Conservation (phyloP, 2,797 vertebrate genomes). For the Gastrophryne carolinensis region DNA sequence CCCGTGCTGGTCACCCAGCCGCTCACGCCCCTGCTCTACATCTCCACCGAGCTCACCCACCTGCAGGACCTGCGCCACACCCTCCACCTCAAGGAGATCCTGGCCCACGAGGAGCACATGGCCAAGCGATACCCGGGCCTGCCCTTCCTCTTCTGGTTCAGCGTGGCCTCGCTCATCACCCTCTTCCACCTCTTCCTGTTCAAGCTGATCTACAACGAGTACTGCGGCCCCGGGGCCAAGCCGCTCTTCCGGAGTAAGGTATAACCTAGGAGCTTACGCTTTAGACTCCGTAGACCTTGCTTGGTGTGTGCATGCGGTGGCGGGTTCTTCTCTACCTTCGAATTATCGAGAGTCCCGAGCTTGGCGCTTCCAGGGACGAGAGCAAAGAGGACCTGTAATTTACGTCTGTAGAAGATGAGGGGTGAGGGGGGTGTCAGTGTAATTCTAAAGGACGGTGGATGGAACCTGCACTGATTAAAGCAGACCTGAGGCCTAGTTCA, state of each 20-base stretch:
- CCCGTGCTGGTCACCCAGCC: slow-evolving; percentile 95
- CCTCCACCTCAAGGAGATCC: slow-evolving; percentile 90
- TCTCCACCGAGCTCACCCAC: slow-evolving; percentile 90
- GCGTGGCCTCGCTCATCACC: slow-evolving; percentile 93
- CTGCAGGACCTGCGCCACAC: slow-evolving; percentile 93
- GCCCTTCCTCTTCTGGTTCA: slow-evolving; percentile 98
- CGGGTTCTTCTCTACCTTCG: slow-evolving; percentile 7
- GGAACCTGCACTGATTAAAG: too few species aligned
- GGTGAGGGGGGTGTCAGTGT: too few species aligned
- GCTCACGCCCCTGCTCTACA: slow-evolving; percentile 91
- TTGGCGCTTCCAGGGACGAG: neutral
- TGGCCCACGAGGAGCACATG: slow-evolving; percentile 98
- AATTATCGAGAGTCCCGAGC: neutral
- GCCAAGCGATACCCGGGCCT: slow-evolving; percentile 91
- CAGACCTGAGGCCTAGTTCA: too few species aligned
- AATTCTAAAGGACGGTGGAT: too few species aligned
- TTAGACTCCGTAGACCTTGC: neutral
- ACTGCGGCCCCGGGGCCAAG: slow-evolving; percentile 94
- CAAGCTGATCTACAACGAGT: slow-evolving; percentile 98
- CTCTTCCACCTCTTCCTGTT: slow-evolving; percentile 98
- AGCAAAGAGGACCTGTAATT: too few species aligned
- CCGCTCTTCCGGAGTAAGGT: slow-evolving; percentile 98
- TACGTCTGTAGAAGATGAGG: too few species aligned
- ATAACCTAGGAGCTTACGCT: slow-evolving; percentile 65
- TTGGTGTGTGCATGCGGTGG: slow-evolving; percentile 42